These are phyloP conservation scores for Scaptomyza montana DNA, from an alignment of 1,140 invertebrate genomes.

Conservation along the genomic window DNA sequence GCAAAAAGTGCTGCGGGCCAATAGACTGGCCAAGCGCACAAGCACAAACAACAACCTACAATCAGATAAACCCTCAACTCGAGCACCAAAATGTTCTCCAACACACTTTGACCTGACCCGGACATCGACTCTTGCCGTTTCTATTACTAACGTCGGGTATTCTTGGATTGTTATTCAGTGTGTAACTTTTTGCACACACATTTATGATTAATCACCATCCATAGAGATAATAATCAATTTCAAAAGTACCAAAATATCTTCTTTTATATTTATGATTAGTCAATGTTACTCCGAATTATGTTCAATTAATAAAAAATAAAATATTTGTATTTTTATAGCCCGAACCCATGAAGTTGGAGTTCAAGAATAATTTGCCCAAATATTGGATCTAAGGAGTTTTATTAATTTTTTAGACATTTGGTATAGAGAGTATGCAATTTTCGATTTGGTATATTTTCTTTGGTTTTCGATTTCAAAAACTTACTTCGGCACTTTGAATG, in stretches of 20 bases:
- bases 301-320: too few species aligned
- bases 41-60: constrained; percentile 34
- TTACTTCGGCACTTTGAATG: constrained; percentile 46
- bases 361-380: too few species aligned
- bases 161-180: not conserved
- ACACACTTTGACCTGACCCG: constrained; percentile 12
- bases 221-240: too few species aligned
- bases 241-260: too few species aligned
- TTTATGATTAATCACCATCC: too few species aligned
- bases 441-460: not conserved
- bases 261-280: too few species aligned
- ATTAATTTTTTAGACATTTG: not conserved
- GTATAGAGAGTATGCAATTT: not conserved
- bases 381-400: too few species aligned
- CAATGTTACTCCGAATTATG: too few species aligned
- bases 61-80: not conserved
- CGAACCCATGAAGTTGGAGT: too few species aligned
- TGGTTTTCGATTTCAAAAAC: constrained; percentile 38
- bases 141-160: not conserved
- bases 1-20: constrained; percentile 60
- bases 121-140: constrained; percentile 7
- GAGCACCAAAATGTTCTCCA: not conserved
- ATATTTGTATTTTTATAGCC: too few species aligned
- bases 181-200: not conserved
- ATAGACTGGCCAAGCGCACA: constrained; percentile 29